Evolutionary conservation across 1,140 invertebrate genomes (phyloP).

Genomic region (Zophobas atratus): DNA sequence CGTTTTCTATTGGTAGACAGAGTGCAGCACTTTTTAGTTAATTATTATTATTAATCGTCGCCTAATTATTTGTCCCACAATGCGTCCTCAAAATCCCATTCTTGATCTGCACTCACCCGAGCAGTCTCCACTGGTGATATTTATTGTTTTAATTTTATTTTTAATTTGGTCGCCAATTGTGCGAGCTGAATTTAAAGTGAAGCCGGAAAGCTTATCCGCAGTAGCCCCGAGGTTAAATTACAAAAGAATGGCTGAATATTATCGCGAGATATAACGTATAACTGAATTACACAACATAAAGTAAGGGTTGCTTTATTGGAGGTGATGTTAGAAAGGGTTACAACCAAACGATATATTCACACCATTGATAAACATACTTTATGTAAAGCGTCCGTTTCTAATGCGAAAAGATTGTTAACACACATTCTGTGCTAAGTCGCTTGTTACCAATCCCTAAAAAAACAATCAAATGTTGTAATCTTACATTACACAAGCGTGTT

Average conservation of each 20-base stretch:
- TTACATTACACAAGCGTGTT: constrained; percentile 17
- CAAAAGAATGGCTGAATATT: constrained; percentile 52
- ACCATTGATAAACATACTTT: constrained; percentile 51
- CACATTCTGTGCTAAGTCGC: not conserved
- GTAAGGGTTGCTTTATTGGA: constrained; percentile 51
- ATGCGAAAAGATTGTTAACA: constrained; percentile 45
- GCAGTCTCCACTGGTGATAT: constrained; percentile 32
- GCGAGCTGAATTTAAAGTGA: constrained; percentile 33
- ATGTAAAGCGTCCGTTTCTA: constrained; percentile 46
- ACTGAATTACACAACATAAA: constrained; percentile 50
- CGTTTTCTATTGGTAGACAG: too few relatives aligned
- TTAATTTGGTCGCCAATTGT: constrained; percentile 51
- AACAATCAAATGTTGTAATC: constrained; percentile 41
- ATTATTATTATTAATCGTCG: constrained; percentile 6
- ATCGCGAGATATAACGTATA: constrained; percentile 43
- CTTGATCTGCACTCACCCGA: constrained; percentile 16
- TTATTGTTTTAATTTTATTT: constrained; percentile 53
- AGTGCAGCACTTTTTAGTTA: not conserved
- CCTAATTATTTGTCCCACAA: not conserved
- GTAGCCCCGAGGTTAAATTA: constrained; percentile 49
- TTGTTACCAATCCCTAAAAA: not conserved
- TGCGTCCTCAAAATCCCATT: not conserved
- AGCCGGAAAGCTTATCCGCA: constrained; percentile 22
- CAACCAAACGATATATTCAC: constrained; percentile 41
- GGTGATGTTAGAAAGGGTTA: constrained; percentile 27